Percentiles rank a stretch among this genome's conserved stretches.
These are phyloP conservation scores for Phymanthus crucifer DNA, from an alignment of 92 coral and sea anemone species.

Conservation along the genomic window DNA sequence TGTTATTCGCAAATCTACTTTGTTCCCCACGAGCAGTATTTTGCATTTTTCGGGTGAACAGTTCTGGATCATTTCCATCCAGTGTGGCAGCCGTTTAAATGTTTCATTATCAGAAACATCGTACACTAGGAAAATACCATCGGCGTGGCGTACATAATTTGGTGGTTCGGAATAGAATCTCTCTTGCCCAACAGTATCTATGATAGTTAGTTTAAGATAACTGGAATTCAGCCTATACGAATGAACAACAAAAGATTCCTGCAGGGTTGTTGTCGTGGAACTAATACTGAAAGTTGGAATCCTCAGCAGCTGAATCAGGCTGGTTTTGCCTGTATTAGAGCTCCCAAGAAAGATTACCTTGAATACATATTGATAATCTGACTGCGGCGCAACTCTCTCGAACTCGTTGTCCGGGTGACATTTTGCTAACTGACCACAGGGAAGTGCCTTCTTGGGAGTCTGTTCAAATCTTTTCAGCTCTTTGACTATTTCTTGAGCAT, in stretches of 20 bases:
- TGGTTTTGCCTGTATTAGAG: slow-evolving; percentile 72
- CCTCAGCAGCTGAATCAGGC: slow-evolving; percentile 54
- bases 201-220: slow-evolving; percentile 48
- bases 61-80: slow-evolving; percentile 47
- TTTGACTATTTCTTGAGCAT: slow-evolving; percentile 36
- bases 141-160: slow-evolving; percentile 64
- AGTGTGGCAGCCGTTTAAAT: slow-evolving; percentile 49
- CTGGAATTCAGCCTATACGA: slow-evolving; percentile 57
- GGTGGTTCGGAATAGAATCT: slow-evolving; percentile 53
- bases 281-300: slow-evolving; percentile 50
- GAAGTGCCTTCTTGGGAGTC: too few species aligned
- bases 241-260: slow-evolving; percentile 43
- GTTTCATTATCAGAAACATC: slow-evolving; percentile 62
- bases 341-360: slow-evolving; percentile 72
- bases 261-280: slow-evolving; percentile 40
- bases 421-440: too few species aligned
- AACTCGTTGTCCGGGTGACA: background rate
- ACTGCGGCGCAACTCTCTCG: slow-evolving; percentile 40
- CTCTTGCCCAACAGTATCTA: slow-evolving; percentile 84
- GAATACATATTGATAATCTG: slow-evolving; percentile 60
- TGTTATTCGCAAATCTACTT: slow-evolving; percentile 28
- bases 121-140: slow-evolving; percentile 71
- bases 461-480: slow-evolving; percentile 29
- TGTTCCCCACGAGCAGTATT: slow-evolving; percentile 67
- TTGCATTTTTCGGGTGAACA: slow-evolving; percentile 41